Evolutionary conservation across 1,140 invertebrate species (phyloP), one percentile per base, ranked within the genome.

Genomic region (Caerostris darwini): DNA sequence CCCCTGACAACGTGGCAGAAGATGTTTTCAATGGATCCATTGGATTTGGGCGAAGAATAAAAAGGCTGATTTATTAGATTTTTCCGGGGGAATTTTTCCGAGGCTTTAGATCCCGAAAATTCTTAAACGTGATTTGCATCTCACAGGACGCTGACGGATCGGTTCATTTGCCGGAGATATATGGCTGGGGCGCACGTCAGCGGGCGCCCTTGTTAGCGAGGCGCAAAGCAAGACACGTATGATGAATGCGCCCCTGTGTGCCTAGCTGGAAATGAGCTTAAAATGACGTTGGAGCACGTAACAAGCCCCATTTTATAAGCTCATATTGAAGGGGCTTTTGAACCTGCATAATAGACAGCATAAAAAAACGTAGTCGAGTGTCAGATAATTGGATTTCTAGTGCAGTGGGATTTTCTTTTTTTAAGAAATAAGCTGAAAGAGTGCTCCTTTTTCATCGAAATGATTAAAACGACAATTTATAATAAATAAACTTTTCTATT

Each of bases 31-130:
- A 87, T 87, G 85, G 19, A 59, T 87, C 59, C 61, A 87, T 87
- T 64, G 58, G 85, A 87, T 87, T 87, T 87, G 34, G 34, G 14
- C 58, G 10, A 5, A 5, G 85, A 83, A 83, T 83, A 87, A 87
- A 87, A 64, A 64, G n/a, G 58, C 14, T 87, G 85, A 87, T 87
- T 87, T 87, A 87, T 87, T 64, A 64, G 85, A 87, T 87, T 87
- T 87, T 59, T 61, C 57, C 6, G 3, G 53, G 34, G 58, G 58
- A 87, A 87, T 87, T 87, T 34, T 87, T 87, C 57, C 59, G 57
- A 59, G 56, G 85, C 7, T 87, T 87, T 87, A 87, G 61, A 64
- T 19, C 17, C 57, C 57, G n/a, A 85, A 56, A 34, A n/a, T 58
- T 58, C 58, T 34, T 34, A 53, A 53, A 87, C 85, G 85, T 87